Evolutionary conservation across 2,888 invertebrate genomes (phyloP), one percentile per base, ranked within the genome.

Genomic region (Nowickia ferox): DNA sequence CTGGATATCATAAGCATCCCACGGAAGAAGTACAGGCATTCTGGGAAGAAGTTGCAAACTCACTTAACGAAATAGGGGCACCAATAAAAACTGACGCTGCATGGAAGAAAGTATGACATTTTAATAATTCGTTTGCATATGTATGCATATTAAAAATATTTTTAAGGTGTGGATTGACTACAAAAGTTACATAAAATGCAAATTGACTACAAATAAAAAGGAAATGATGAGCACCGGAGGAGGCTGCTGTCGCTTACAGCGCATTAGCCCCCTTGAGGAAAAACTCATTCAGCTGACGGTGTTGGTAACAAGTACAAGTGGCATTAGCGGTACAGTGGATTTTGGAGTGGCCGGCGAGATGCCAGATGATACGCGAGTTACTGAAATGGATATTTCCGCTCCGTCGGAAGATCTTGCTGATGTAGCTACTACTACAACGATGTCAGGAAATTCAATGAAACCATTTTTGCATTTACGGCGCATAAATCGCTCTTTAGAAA

Each of bases 341-440:
- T 76, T 44, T 46, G 76, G 76, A n/a, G 53, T 53, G 71, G 71
- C 42, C 71, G 19, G 71, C 53, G 71, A 51, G 66, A 40, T 53
- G 55, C 53, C 44, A 71, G n/a, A n/a, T n/a, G n/a, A n/a, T n/a
- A n/a, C n/a, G n/a, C n/a, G n/a, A n/a, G n/a, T n/a, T n/a, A n/a
- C n/a, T n/a, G 71, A 53, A 53, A 66, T 66, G 19, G 22, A 51
- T 51, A 51, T 51, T 51, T 51, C 51, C n/a, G 51, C n/a, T 51
- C 51, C n/a, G n/a, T 53, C 17, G 8, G 53, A 53, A 53, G 53
- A 53, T 19, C 53, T 53, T 19, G 53, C 19, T 19, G 53, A 53
- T 53, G 53, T 19, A 53, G 19, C 53, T 53, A 9, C 53, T 19
- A 53, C 40, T 40, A 61, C 11, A 48, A 74, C 2, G 48, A 61